These are phyloP conservation scores for Rynchops niger DNA, from an alignment of 2,113 vertebrate species.

Conservation along the genomic window DNA sequence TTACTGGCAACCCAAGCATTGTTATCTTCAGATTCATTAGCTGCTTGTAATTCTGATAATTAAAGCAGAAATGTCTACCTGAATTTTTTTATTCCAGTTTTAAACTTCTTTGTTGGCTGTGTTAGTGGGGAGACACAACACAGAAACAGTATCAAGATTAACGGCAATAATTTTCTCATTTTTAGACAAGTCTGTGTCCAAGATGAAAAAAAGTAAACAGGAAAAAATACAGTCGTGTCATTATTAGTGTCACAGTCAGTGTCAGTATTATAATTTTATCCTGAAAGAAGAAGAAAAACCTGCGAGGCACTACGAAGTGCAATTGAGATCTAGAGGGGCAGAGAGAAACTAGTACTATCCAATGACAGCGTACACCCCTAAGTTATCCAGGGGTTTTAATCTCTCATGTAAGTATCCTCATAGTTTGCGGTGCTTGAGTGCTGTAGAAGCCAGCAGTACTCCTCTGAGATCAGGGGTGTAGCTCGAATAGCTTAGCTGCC, in stretches of 20 bases:
- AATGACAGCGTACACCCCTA: background rate
- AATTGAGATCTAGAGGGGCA: background rate
- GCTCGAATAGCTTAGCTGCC: background rate
- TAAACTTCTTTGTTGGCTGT: background rate
- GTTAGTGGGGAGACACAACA: background rate
- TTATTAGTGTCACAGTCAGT: background rate
- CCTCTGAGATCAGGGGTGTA: background rate
- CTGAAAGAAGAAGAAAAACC: background rate
- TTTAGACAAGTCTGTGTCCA: background rate
- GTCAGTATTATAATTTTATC: background rate
- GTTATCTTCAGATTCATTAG: background rate
- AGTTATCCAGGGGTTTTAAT: background rate
- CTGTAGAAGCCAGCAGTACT: background rate
- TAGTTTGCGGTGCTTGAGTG: background rate
- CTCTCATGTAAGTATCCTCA: background rate
- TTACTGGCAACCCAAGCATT: background rate
- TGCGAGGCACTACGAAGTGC: background rate
- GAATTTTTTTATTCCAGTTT: background rate
- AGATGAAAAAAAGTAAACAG: background rate
- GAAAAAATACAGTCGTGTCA: background rate
- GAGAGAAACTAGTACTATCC: background rate
- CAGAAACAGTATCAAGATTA: background rate
- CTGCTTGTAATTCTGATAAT: background rate
- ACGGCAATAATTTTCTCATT: background rate
- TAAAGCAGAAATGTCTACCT: background rate